These are phyloP conservation scores for Porites rus DNA, from an alignment of 92 coral and sea anemone species.

Conservation along the genomic window DNA sequence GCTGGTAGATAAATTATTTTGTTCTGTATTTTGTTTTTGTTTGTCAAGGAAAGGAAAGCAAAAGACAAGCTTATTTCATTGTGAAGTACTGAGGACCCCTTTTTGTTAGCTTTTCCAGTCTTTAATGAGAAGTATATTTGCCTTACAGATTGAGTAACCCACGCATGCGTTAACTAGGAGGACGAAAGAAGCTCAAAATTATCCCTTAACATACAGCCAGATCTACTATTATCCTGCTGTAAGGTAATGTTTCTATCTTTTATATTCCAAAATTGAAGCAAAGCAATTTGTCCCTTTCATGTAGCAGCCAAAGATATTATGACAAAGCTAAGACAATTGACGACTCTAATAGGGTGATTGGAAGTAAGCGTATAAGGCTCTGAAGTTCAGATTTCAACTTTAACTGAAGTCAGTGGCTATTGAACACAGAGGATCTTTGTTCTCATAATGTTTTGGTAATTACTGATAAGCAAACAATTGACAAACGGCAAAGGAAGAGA, in stretches of 20 bases:
- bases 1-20: not conserved
- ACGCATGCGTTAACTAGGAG: conserved; percentile 23
- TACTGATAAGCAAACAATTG: conserved; percentile 44
- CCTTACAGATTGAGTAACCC: not conserved
- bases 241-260: not conserved
- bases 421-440: conserved; percentile 44
- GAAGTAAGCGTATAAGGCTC: conserved; percentile 3
- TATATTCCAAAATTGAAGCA: not conserved
- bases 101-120: not conserved
- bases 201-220: not conserved
- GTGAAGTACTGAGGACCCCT: no score
- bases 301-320: no score
- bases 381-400: conserved; percentile 31
- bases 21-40: not conserved
- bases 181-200: not conserved
- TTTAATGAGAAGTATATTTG: not conserved
- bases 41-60: not conserved
- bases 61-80: not conserved
- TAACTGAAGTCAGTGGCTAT: conserved; percentile 6
- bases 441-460: conserved; percentile 36
- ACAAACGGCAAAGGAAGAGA: conserved; percentile 22
- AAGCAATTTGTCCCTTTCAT: no score
- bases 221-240: not conserved
- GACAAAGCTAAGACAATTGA: not conserved
- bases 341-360: not conserved